Conservation (phyloP, 2,113 vertebrate genomes). For the Nibea albiflora region DNA sequence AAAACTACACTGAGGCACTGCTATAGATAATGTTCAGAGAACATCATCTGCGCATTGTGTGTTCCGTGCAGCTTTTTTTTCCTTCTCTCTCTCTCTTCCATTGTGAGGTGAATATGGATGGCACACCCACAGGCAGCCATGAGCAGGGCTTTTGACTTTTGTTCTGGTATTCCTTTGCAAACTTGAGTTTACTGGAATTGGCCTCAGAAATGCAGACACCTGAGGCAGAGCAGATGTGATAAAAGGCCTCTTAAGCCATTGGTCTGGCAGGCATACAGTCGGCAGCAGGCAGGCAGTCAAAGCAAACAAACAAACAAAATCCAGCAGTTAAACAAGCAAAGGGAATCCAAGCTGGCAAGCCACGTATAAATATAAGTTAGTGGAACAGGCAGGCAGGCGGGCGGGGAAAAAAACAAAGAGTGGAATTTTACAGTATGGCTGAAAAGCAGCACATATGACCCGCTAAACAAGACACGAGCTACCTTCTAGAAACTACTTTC, state of each 20-base stretch:
- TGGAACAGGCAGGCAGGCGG: background rate
- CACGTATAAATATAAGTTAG: slow-evolving; percentile 18
- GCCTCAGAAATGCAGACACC: slow-evolving; percentile 45
- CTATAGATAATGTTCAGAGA: background rate
- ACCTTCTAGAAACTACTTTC: background rate
- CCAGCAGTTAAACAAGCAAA: slow-evolving; percentile 53
- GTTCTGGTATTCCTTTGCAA: slow-evolving; percentile 36
- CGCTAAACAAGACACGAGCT: slow-evolving; percentile 26
- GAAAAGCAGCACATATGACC: slow-evolving; percentile 2
- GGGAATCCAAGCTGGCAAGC: slow-evolving; percentile 56
- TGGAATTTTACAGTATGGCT: background rate
- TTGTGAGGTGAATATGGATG: background rate
- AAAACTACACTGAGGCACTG: background rate
- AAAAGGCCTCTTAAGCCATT: slow-evolving; percentile 56
- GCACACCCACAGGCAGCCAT: background rate
- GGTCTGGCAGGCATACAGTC: slow-evolving; percentile 49
- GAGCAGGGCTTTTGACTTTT: background rate
- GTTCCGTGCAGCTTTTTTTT: background rate
- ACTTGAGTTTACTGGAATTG: slow-evolving; percentile 21
- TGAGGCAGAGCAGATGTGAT: slow-evolving; percentile 59
- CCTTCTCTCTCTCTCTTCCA: no score
- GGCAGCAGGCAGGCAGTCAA: slow-evolving; percentile 39
- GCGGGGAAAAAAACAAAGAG: background rate
- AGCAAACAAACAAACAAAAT: slow-evolving; percentile 60
- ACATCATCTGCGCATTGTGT: background rate